Conservation (phyloP, 2,113 vertebrate genomes). For the Panthera uncia region DNA sequence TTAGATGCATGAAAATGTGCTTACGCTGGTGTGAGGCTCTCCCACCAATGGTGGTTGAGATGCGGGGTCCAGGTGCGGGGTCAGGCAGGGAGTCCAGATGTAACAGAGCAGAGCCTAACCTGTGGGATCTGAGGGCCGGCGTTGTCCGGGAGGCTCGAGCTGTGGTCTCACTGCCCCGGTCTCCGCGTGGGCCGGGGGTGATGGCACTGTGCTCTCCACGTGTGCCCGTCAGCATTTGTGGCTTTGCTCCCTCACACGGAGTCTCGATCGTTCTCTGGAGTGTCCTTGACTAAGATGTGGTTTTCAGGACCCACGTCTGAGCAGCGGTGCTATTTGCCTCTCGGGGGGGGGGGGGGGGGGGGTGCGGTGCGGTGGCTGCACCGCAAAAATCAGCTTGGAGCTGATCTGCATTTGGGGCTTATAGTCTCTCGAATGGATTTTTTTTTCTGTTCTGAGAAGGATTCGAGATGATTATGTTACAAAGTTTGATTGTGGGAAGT, state of each 20-base stretch:
- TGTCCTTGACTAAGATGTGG: accelerated
- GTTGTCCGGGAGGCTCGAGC: neutral
- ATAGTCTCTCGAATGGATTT: neutral
- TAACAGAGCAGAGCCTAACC: accelerated
- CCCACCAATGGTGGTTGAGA: neutral
- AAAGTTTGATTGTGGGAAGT: neutral
- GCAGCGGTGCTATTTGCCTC: neutral
- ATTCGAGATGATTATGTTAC: neutral
- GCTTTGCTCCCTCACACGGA: accelerated
- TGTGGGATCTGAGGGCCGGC: neutral
- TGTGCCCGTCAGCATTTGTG: accelerated
- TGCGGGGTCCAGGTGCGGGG: neutral
- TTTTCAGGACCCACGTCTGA: accelerated
- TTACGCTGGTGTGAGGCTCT: neutral
- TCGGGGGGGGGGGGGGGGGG: neutral
- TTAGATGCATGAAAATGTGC: neutral
- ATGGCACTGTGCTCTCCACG: accelerated
- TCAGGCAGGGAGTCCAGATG: neutral
- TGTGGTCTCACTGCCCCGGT: accelerated
- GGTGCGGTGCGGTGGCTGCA: neutral
- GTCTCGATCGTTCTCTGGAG: no score
- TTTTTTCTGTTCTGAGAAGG: neutral
- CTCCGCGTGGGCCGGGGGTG: accelerated
- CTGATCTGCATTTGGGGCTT: neutral
- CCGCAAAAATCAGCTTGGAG: no score